phyloP scores from a whole-genome alignment of 2,113 vertebrate genomes.

The Limanda limanda region DNA sequence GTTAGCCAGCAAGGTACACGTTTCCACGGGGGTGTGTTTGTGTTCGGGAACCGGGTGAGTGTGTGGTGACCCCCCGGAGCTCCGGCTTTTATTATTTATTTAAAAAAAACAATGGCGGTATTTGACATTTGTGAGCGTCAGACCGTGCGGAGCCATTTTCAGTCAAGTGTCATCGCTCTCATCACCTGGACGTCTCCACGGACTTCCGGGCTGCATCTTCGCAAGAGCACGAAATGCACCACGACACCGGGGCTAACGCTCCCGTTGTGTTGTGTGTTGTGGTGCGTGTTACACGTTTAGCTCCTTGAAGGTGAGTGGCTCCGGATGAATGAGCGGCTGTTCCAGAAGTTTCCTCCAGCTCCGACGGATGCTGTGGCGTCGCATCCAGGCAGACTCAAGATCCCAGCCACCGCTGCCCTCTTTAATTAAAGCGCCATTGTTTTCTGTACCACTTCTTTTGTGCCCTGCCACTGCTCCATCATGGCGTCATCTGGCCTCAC shows the following conservation, averaged over 20 bases:
- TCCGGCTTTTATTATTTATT: not conserved
- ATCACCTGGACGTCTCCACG: not conserved
- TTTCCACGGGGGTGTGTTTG: not conserved
- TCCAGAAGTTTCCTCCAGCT: conserved; percentile 55
- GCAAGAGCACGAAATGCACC: not conserved
- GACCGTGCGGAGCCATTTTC: not conserved
- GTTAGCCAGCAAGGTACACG: conserved; percentile 35
- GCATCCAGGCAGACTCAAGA: not conserved
- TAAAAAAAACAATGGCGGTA: not conserved
- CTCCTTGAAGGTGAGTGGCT: conserved; percentile 33
- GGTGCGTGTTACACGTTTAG: not conserved
- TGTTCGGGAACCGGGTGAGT: conserved; percentile 16
- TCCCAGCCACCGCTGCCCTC: conserved; percentile 14
- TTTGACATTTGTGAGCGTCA: not conserved
- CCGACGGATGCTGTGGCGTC: conserved; percentile 11
- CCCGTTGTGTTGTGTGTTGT: not conserved
- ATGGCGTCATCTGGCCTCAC: too few species aligned
- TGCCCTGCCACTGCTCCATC: too few species aligned
- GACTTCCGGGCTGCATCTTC: not conserved
- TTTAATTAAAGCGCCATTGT: conserved; percentile 27
- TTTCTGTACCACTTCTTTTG: too few species aligned
- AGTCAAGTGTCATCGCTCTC: not conserved
- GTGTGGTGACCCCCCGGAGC: not conserved
- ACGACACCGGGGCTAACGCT: not conserved
- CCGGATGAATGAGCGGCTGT: conserved; percentile 43